Base-by-base conservation (phyloP, 2,888 invertebrate species). In the Pollenia griseotomentosa region DNA sequence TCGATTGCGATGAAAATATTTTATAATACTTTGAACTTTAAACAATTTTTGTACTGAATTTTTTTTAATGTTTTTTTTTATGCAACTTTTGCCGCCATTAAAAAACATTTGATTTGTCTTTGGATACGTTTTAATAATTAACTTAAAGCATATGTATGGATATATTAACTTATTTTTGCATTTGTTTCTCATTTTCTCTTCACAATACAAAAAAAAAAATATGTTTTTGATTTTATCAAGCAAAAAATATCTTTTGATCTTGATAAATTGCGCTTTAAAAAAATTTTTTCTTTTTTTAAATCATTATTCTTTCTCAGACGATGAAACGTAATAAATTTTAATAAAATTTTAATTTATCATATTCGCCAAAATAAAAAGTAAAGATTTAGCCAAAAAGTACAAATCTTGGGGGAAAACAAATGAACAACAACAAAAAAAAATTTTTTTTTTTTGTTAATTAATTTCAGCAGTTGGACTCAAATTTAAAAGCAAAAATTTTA, bases 141-240 rank as follows among this genome's bases (percentile, higher is more conserved):
- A 78, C 86, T 85, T 70, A 78, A 79, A 78, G 71, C 83, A 77
- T 68, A 59, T 81, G 78, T 79, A 57, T 51, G 14, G n/a, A 14
- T 68, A 9, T 53, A 23, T 57, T 55, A 2, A 53, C 19, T 40
- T 42, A n/a, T 65, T 65, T 71, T 63, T 83, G 66, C 48, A 44
- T 51, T 40, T 23, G 42, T 14, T 44, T 55, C 44, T 33, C 55
- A 40, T 6, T 55, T 11, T 44, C 23, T 33, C 33, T 19, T 7
- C 55, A 11, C 8, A 63, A 33, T 8, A 23, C 33, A 48, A 8
- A 40, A 53, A 42, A 19, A 51, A 42, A 73, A 82, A 80, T 80
- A 84, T 77, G 80, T 83, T 90, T 89, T 89, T 90, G 87, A 88
- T 90, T 89, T 84, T 83, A 90, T 88, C 86, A 89, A 88, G 89